Evolutionary conservation across 2,113 vertebrate species (phyloP).

Genomic region (Bujurquina vittata): DNA sequence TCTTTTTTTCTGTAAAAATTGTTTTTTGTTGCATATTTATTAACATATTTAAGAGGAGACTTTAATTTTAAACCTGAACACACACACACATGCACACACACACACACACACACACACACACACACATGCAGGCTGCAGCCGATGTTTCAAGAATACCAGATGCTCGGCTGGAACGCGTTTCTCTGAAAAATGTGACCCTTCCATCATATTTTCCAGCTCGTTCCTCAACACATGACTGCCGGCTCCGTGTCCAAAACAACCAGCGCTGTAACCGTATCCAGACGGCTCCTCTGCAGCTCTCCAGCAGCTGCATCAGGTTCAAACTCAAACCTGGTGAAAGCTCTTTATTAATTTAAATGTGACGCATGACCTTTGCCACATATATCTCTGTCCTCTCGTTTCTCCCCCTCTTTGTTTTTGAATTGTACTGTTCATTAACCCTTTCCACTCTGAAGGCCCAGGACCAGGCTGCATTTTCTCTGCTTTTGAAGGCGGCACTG

Average conservation of each 20-base stretch:
- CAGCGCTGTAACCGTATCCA: constrained; percentile 29
- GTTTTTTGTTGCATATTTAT: background rate
- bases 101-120: background rate
- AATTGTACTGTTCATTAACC: background rate
- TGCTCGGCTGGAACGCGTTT: constrained; percentile 54
- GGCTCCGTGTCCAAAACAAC: constrained; percentile 40
- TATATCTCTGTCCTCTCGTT: background rate
- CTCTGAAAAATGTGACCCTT: constrained; percentile 52
- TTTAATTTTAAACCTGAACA: background rate
- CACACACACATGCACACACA: background rate
- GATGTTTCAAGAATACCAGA: constrained; percentile 71
- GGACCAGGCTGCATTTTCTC: background rate
- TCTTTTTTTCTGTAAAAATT: background rate
- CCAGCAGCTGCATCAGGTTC: background rate
- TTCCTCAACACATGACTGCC: constrained; percentile 52
- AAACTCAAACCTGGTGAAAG: background rate
- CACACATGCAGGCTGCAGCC: background rate
- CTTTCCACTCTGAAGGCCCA: background rate
- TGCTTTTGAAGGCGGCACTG: background rate
- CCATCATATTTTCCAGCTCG: constrained; percentile 67
- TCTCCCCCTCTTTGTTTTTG: background rate
- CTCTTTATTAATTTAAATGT: background rate
- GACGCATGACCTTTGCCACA: background rate
- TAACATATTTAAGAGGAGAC: background rate
- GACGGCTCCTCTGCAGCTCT: constrained; percentile 18